phyloP scores from a whole-genome alignment of 1,140 invertebrate genomes.

The Meloidogyne floridensis region DNA sequence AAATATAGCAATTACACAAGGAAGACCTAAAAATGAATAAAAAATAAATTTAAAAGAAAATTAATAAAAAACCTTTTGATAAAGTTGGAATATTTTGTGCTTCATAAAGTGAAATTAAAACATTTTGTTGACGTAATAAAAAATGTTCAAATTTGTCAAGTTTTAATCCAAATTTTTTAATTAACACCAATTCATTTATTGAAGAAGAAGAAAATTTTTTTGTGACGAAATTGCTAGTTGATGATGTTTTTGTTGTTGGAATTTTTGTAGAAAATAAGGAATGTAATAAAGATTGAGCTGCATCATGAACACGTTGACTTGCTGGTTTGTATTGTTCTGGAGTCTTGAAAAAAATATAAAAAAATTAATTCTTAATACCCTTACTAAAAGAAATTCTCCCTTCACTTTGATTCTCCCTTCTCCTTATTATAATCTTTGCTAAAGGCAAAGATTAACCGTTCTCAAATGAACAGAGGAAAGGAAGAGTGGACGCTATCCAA shows the following conservation, averaged over 20 bases:
- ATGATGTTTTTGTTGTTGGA: not conserved
- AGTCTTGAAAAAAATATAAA: conserved; percentile 19
- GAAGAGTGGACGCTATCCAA: no score
- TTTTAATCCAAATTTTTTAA: conserved; percentile 56
- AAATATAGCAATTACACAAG: conserved; percentile 50
- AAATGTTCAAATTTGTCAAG: conserved; percentile 60
- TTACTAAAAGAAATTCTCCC: no score
- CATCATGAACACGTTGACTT: conserved; percentile 58
- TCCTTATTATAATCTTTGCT: no score
- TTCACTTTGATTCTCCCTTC: no score
- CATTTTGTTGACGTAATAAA: conserved; percentile 54
- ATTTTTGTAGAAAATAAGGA: conserved; percentile 50
- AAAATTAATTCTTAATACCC: not conserved
- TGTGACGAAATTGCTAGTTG: not conserved
- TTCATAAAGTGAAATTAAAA: conserved; percentile 58
- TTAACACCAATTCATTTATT: conserved; percentile 50
- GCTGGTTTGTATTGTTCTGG: conserved; percentile 61
- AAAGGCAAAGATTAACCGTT: no score
- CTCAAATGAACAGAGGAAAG: no score
- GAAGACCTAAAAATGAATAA: conserved; percentile 39
- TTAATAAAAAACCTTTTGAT: conserved; percentile 37
- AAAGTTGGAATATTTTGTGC: conserved; percentile 53
- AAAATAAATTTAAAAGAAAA: conserved; percentile 2
- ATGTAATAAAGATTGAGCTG: conserved; percentile 55
- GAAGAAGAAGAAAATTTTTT: conserved; percentile 24